phyloP scores from a whole-genome alignment of 2,888 invertebrate species.

The Biston stratarius region DNA sequence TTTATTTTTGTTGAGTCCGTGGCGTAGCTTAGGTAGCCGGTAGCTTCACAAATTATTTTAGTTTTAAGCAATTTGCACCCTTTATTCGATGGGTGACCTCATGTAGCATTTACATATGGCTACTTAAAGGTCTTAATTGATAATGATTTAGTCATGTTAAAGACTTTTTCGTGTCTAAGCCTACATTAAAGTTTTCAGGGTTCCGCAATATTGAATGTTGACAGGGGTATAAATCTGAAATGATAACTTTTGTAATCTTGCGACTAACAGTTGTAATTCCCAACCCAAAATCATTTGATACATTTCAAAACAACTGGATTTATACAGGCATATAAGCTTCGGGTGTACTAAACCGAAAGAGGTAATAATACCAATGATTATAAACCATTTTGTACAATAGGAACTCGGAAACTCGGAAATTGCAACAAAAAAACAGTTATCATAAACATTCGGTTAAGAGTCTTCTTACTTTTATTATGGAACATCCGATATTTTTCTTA shows the following conservation, averaged over 20 bases:
- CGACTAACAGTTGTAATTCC: conserved; percentile 43
- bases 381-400: too few species aligned
- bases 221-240: not conserved
- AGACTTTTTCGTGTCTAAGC: too few species aligned
- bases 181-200: not conserved
- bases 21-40: not conserved
- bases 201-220: not conserved
- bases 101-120: too few species aligned
- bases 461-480: too few species aligned
- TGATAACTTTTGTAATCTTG: conserved; percentile 36
- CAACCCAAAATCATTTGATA: conserved; percentile 41
- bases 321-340: conserved; percentile 24
- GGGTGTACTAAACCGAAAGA: too few species aligned
- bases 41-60: not conserved
- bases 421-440: too few species aligned
- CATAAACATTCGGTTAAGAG: too few species aligned
- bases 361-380: not conserved
- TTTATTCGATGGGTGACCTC: too few species aligned
- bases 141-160: too few species aligned
- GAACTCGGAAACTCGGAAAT: too few species aligned
- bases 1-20: not conserved
- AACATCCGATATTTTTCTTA: too few species aligned
- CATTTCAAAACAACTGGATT: conserved; percentile 44
- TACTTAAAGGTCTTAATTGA: too few species aligned
- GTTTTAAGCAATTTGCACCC: not conserved